Evolutionary conservation across 2,113 vertebrate species (phyloP).

Genomic region (Hydrolagus affinis): DNA sequence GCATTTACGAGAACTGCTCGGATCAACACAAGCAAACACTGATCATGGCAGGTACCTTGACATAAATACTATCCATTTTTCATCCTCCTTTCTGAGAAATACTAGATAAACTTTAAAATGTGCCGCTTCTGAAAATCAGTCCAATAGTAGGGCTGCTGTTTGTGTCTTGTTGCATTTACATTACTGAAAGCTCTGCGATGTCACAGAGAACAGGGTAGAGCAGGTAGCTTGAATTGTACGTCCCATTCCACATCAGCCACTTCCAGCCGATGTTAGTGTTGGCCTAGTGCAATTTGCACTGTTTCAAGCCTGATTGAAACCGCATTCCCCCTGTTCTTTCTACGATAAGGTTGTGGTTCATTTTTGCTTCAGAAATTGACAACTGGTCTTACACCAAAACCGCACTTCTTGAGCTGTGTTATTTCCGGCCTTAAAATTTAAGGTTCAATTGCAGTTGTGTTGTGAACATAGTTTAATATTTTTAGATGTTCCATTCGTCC

Average conservation of each 20-base stretch:
- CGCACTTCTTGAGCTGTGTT: not conserved
- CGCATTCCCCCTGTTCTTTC: too few relatives aligned
- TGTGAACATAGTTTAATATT: not conserved
- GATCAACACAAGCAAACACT: slow-evolving; percentile 39
- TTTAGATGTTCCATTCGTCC: not conserved
- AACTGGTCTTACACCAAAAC: not conserved
- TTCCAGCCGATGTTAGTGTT: too few relatives aligned
- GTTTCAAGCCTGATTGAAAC: not conserved
- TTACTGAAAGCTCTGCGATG: too few relatives aligned
- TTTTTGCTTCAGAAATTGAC: not conserved
- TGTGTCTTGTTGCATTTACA: not conserved
- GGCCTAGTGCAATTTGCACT: not conserved
- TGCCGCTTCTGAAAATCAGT: not conserved
- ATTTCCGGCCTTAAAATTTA: not conserved
- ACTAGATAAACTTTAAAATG: not conserved
- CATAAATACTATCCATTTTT: slow-evolving; percentile 34
- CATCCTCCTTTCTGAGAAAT: not conserved
- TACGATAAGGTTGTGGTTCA: not conserved
- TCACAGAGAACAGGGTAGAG: too few relatives aligned
- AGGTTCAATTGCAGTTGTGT: not conserved
- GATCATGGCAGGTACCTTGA: slow-evolving; percentile 48
- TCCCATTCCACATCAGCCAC: too few relatives aligned
- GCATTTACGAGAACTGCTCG: slow-evolving; percentile 75
- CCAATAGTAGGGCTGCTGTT: not conserved
- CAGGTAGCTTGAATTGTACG: too few relatives aligned